Evolutionary conservation across 92 coral and sea anemone species (phyloP), one percentile per base, ranked within the genome.

Genomic region (Meandrina meandrites): DNA sequence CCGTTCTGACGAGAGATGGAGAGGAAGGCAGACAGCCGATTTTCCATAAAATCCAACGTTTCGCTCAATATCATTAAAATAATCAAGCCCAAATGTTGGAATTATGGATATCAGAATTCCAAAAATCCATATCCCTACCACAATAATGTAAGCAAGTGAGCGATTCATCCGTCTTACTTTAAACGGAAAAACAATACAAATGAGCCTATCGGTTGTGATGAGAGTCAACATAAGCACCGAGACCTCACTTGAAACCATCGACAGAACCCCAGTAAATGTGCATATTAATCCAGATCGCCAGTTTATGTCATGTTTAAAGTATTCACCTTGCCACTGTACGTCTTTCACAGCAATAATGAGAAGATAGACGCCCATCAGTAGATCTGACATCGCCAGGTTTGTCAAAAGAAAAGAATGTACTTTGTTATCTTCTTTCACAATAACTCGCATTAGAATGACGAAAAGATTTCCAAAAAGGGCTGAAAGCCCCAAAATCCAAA

Each of bases 1-100:
- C 28, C 84, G 86, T 71, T 92, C 93, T 57, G 87, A 81, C 19
- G 97, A 92, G 14, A 94, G 87, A n/a, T 96, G 94, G 30, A 96
- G 79, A 50, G 98, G 98, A 57, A 96, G 94, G 76, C 98, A 96
- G 13, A 96, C 91, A 0, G 98, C 94, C 17, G 98, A 96, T 31
- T 93, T 85, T 51, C 98, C 98, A 84, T 92, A 94, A 81, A 87
- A 94, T 57, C 91, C 94, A 5, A 89, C 87, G 19, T 78, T 78
- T 27, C 95, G 84, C 35, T 60, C 80, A 2, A 75, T 80, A 82
- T 93, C 98, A 42, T 76, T 74, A 76, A 95, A 95, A 88, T 93
- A 95, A 7, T 83, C 79, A 31, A 92, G 27, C 6, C 84, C 86
- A 45, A 87, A 53, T 32, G 84, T 81, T 79, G 97, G 97, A 64